Evolutionary conservation across 2,113 vertebrate species (phyloP), one percentile per base, ranked within the genome.

Genomic region (Fulmarus glacialis): DNA sequence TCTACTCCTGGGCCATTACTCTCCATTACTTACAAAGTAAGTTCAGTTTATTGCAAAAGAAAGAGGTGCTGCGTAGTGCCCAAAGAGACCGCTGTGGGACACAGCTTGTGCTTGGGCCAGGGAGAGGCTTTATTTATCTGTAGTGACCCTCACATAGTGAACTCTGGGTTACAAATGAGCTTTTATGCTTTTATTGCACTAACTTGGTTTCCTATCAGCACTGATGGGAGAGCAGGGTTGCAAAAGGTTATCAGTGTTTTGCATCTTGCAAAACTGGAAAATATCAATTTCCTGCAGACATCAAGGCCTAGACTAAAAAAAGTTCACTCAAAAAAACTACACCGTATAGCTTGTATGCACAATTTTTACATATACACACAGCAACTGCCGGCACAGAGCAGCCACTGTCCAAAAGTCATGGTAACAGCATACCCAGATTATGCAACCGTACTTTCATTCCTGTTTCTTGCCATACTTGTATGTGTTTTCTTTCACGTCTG

Each of bases 111-210:
- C 45, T 29, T 23, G 45, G 80, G 48, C 38, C 24, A 20, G 40
- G 60, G 42, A 85, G 56, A 74, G n/a, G 68, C 42, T 92, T 89
- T 88, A 62, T 95, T 95, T 95, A 59, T 68, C 58, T 77, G 55
- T 43, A 73, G 85, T 67, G 77, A 95, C 70, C 86, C 83, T 94
- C 96, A 91, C 12, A 4, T 30, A 42, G 52, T 85, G 85, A 92
- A 92, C 77, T 45, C 87, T 92, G 92, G 12, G 73, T 62, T 91
- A 74, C 56, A 83, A 93, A 80, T 1, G 77, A 88, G 77, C 72
- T 94, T 96, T 97, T 91, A 95, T 94, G 84, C 78, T 91, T 97
- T 93, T 94, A 96, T 74, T 80, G 92, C 86, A 85, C 59, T 78
- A 13, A 60, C 80, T 87, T 53, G 47, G 42, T 85, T 97, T 93